phyloP scores from a whole-genome alignment of 2,797 vertebrate genomes.

The Diplodus sargus region DNA sequence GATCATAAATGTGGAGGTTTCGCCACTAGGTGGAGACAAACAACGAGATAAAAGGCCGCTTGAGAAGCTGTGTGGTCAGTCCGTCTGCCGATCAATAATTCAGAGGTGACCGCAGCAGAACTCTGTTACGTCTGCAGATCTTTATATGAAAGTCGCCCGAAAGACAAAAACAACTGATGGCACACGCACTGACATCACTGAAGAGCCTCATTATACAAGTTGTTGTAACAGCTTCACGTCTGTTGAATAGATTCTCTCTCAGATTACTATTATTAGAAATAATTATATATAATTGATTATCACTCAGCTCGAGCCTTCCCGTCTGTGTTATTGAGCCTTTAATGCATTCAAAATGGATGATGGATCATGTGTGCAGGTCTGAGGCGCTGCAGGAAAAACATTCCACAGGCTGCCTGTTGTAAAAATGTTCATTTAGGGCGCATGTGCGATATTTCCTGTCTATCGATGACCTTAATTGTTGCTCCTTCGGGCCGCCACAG shows the following conservation, averaged over 20 bases:
- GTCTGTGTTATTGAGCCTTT: neutral
- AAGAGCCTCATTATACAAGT: neutral
- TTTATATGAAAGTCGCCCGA: neutral
- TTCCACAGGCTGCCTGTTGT: neutral
- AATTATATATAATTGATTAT: neutral
- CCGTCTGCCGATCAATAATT: neutral
- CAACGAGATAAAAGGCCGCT: neutral
- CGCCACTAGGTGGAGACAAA: conserved; percentile 73
- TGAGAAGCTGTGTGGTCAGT: neutral
- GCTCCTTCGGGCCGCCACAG: neutral
- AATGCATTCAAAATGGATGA: conserved; percentile 48
- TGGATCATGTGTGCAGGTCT: conserved; percentile 2
- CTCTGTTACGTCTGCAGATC: neutral
- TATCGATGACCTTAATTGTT: conserved; percentile 29
- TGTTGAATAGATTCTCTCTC: neutral
- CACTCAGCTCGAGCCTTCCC: neutral
- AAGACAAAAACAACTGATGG: too few species aligned
- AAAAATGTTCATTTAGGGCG: neutral
- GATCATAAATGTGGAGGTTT: neutral
- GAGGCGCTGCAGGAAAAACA: too few species aligned
- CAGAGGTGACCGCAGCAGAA: neutral
- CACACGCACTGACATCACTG: too few species aligned
- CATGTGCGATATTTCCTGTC: neutral
- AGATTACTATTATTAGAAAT: neutral
- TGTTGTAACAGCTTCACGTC: neutral